Evolutionary conservation across 2,888 invertebrate genomes (phyloP).

Genomic region (Lamproptera curius): DNA sequence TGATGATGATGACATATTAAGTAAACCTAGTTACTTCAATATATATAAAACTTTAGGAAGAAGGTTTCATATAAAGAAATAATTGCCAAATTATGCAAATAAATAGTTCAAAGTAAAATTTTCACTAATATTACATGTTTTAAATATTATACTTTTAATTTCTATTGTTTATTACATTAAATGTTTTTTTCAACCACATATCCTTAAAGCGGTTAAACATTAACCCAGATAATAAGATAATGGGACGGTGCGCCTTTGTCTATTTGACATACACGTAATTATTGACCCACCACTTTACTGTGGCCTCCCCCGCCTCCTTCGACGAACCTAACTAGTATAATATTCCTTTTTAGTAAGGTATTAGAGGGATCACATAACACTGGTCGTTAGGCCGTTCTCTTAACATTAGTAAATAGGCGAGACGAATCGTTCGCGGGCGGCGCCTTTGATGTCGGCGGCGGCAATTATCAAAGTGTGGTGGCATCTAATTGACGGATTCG

Average conservation of each 20-base stretch:
- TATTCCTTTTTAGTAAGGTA: not conserved
- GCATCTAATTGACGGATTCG: slow-evolving; percentile 46
- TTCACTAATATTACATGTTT: too few species aligned
- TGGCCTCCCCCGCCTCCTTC: not conserved
- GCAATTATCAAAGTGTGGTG: slow-evolving; percentile 46
- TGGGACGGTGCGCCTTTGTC: slow-evolving; percentile 64
- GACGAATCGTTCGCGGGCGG: slow-evolving; percentile 74
- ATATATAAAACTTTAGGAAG: too few species aligned
- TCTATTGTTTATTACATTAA: too few species aligned
- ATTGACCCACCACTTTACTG: slow-evolving; percentile 30
- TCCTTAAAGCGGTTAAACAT: slow-evolving; percentile 23
- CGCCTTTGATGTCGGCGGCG: slow-evolving; percentile 56
- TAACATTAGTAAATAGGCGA: slow-evolving; percentile 61
- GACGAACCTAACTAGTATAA: not conserved
- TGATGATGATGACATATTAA: too few species aligned
- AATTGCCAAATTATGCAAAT: too few species aligned
- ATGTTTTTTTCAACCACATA: too few species aligned
- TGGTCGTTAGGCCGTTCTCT: slow-evolving; percentile 40
- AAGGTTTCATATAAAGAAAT: too few species aligned
- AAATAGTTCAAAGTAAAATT: too few species aligned
- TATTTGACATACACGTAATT: slow-evolving; percentile 52
- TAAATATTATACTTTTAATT: too few species aligned
- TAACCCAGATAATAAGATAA: slow-evolving; percentile 55
- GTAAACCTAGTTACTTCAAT: not conserved
- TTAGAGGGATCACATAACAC: slow-evolving; percentile 31